Evolutionary conservation across 1,140 invertebrate genomes (phyloP), one percentile per base, ranked within the genome.

Genomic region (Medauroidea extradentata): DNA sequence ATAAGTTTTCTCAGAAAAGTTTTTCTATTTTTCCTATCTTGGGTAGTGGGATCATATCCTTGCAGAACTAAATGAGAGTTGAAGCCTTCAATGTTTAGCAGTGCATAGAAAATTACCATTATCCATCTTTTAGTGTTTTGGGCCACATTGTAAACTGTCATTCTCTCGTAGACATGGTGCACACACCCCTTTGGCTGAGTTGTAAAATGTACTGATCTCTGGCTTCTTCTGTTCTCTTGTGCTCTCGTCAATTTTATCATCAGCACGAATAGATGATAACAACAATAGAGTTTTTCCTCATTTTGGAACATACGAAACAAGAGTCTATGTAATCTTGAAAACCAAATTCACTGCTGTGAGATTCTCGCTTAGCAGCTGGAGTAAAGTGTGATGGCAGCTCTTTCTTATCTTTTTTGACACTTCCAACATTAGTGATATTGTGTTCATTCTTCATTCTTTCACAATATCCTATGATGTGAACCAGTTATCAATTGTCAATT

Each of bases 121-220:
- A 16, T 19, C 50, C 50, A 52, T 52, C 50, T 52, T 4, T 9
- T 16, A 8, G 58, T 69, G 18, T 59, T 65, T 43, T 69, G 38
- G 9, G 44, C 21, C 24, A 48, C 49, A 38, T 53, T 64, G 53
- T 68, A 71, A 5, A 25, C 44, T 3, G 60, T 53, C 52, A 56
- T 63, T 50, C 71, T 62, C 59, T 73, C 58, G 58, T 75, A 71
- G 14, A 71, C 65, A 14, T 64, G 63, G 63, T 76, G 73, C 14
- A 78, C 74, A 14, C 68, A n/a, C 72, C 39, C 66, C 67, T 67
- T 78, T 78, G 9, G 73, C 74, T n/a, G 48, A 14, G 55, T 76
- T 75, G 54, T 78, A 76, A 59, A 61, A 66, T 8, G 58, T 65
- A 19, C 75, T 69, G 14, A 76, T 70, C 39, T 69, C 67, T 39